A percentile compares a stretch with the other conserved stretches of the same genome.
Conservation (phyloP, 2,113 vertebrate species). For the Colinus virginianus region DNA sequence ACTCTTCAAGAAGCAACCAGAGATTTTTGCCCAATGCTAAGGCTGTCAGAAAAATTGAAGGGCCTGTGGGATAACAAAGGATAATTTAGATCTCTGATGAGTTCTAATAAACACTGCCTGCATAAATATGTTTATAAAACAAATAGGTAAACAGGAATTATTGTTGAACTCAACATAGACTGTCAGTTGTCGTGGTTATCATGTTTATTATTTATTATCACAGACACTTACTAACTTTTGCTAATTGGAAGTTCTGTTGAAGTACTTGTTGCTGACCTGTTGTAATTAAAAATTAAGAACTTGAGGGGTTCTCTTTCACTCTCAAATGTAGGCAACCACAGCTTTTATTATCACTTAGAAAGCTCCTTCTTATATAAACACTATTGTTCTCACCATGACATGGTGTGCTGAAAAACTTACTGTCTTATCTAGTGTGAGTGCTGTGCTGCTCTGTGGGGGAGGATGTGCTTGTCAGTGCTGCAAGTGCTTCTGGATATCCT, state of each 20-base stretch:
- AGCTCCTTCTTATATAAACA: background rate
- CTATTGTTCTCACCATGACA: background rate
- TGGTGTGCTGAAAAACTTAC: background rate
- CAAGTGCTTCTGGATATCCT: background rate
- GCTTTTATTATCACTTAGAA: background rate
- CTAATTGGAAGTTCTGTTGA: background rate
- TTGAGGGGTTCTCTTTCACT: background rate
- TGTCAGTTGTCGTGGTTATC: background rate
- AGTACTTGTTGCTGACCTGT: background rate
- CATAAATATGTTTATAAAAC: background rate
- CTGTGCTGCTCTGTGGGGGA: background rate
- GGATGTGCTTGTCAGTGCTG: background rate
- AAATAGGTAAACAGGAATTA: background rate
- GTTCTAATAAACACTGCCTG: background rate
- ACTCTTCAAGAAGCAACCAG: background rate
- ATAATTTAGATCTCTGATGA: background rate
- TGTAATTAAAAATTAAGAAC: background rate
- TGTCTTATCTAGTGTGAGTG: background rate
- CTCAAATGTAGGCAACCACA: background rate
- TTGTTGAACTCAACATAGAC: background rate
- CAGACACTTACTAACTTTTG: rapidly evolving
- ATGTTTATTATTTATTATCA: background rate
- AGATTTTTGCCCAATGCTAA: background rate
- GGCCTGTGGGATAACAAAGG: background rate
- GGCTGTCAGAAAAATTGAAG: background rate